Percentiles rank a stretch among this genome's conserved stretches.
phyloP scores from a whole-genome alignment of 2,113 vertebrate genomes.

The Actenoides hombroni region DNA sequence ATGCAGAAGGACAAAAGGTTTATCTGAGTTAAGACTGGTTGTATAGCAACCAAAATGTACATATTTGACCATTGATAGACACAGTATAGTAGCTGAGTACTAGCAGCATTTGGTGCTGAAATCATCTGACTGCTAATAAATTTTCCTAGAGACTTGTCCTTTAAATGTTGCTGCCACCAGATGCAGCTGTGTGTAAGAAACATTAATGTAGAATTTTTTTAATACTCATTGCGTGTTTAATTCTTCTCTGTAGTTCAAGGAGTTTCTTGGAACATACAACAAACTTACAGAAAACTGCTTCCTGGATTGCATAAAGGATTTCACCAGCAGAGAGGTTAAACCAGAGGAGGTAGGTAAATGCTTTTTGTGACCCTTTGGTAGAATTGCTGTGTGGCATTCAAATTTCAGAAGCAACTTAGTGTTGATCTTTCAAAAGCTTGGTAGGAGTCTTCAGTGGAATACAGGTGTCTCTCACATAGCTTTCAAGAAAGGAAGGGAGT shows the following conservation, averaged over 20 bases:
- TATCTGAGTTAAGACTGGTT: background rate
- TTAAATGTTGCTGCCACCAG: background rate
- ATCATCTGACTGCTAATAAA: background rate
- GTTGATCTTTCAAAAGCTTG: background rate
- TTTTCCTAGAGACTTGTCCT: background rate
- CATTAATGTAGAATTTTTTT: background rate
- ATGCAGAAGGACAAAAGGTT: background rate
- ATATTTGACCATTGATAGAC: background rate
- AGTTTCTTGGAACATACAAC: conserved; percentile 98
- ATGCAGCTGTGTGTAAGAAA: background rate
- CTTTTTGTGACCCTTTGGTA: background rate
- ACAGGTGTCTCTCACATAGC: background rate
- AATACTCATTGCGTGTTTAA: background rate
- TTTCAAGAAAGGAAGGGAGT: background rate
- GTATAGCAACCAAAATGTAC: background rate
- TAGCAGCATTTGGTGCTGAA: background rate
- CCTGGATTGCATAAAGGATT: conserved; percentile 96
- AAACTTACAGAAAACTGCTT: conserved; percentile 98
- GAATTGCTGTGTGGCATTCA: background rate
- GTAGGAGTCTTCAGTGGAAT: background rate
- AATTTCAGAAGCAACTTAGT: background rate
- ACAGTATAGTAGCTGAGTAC: background rate
- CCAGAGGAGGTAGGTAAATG: conserved; percentile 86
- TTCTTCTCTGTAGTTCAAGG: conserved; percentile 86
- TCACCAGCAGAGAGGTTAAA: conserved; percentile 92